Base-by-base conservation (phyloP, 2,888 invertebrate species). In the Magallana nippona region DNA sequence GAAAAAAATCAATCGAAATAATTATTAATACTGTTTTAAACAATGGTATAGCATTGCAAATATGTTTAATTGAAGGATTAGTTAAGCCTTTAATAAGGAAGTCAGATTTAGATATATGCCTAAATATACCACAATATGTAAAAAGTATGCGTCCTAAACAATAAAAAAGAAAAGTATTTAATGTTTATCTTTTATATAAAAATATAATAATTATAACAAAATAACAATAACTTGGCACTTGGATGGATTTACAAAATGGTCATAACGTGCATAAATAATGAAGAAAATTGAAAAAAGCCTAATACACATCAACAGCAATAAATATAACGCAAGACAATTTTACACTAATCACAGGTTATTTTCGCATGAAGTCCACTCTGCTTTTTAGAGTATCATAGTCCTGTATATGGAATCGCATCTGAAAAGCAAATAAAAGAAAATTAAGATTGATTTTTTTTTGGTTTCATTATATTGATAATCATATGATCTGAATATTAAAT, bases 241-340 rank as follows among this genome's bases (percentile, higher is more conserved):
- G 71, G 71, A 62, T 19, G 71, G 27, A 71, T 71, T 71, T 44
- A 44, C 71, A 71, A 71, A 17, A 60, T 8, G 22, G 11, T 22
- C 71, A 71, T 71, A 71, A 71, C 71, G 60, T 60, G 60, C 60
- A 60, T 60, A 71, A 71, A 71, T 71, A 71, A 13, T 27, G 11
- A 27, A 27, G 22, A 71, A 71, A 71, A 71, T 71, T 71, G 27
- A 71, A 71, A 63, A 27, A 71, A 71, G 2, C 27, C 27, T 71
- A 71, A 71, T 71, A 11, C 32, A 71, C 2, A 27, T 71, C 10
- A 71, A 71, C 5, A 22, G 10, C 27, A 71, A 71, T 71, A 71
- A 71, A 71, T 71, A 71, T 11, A 15, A 71, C 13, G 71, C 32
- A 71, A 15, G 22, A 27, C n/a, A 71, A 5, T 63, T 15, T 71